Conservation (phyloP, 2,113 vertebrate species). For the Pampusana beccarii region DNA sequence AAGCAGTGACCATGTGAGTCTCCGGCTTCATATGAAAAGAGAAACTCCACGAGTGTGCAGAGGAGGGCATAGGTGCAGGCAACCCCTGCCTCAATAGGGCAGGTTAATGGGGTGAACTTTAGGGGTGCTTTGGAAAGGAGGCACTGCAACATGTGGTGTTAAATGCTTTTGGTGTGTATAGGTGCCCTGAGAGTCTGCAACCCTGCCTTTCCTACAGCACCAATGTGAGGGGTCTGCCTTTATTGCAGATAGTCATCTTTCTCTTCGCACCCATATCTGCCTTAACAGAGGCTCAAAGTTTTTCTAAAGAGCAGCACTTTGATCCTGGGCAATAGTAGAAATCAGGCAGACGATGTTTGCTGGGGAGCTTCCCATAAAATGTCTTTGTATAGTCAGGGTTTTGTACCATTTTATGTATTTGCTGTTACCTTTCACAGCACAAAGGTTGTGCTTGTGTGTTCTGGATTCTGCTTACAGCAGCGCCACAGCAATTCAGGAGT, state of each 20-base stretch:
- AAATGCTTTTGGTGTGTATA: neutral
- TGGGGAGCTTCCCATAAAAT: neutral
- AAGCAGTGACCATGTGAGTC: rapidly evolving
- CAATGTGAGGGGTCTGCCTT: neutral
- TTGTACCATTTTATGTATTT: neutral
- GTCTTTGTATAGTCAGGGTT: neutral
- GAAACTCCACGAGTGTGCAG: neutral
- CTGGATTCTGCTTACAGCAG: neutral
- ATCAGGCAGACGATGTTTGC: neutral
- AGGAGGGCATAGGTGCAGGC: neutral
- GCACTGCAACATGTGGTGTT: rapidly evolving
- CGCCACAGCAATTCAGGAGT: neutral
- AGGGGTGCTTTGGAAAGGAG: neutral
- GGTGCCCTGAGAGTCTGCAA: neutral
- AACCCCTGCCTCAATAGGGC: neutral
- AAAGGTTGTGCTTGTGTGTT: neutral
- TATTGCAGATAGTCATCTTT: neutral
- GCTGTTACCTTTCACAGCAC: neutral
- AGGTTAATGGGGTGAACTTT: neutral
- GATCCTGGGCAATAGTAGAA: neutral
- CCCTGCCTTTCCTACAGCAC: neutral
- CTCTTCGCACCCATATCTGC: neutral
- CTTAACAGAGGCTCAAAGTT: neutral
- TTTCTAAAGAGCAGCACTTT: neutral
- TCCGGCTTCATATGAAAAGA: neutral